Conservation (phyloP, 2,888 invertebrate species). For the Andrena chrysosceles region DNA sequence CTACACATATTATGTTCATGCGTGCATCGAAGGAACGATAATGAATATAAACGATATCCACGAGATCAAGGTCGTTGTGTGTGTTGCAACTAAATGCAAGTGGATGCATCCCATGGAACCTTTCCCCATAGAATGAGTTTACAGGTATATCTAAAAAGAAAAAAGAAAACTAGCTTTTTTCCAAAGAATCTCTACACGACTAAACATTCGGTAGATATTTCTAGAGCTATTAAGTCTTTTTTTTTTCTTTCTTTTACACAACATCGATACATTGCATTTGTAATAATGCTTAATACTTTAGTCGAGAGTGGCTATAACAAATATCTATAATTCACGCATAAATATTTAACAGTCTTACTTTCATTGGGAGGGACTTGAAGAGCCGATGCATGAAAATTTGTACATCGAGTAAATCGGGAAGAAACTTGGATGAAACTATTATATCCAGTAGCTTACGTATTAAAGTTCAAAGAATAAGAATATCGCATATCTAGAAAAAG, state of each 20-base stretch:
- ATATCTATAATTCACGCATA: slow-evolving; percentile 60
- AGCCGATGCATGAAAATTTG: slow-evolving; percentile 47
- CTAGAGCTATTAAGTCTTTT: slow-evolving; percentile 56
- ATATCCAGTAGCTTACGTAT: background rate
- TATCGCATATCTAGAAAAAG: background rate
- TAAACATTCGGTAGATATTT: slow-evolving; percentile 66
- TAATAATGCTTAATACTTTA: slow-evolving; percentile 69
- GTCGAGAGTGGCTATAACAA: slow-evolving; percentile 68
- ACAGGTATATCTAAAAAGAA: slow-evolving; percentile 81
- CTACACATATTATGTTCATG: slow-evolving; percentile 75
- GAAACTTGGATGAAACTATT: background rate
- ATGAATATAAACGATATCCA: slow-evolving; percentile 85
- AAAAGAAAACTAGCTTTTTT: slow-evolving; percentile 66
- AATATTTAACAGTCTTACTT: slow-evolving; percentile 42
- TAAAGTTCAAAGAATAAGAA: background rate
- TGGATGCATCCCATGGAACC: slow-evolving; percentile 85
- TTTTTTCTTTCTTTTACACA: slow-evolving; percentile 47
- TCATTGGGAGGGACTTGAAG: slow-evolving; percentile 10
- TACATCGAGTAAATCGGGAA: background rate
- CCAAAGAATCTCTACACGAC: slow-evolving; percentile 68
- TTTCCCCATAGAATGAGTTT: slow-evolving; percentile 83
- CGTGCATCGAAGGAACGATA: slow-evolving; percentile 83
- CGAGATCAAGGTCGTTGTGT: slow-evolving; percentile 85
- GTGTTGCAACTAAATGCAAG: slow-evolving; percentile 85
- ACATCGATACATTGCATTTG: slow-evolving; percentile 59